Conservation (phyloP, 2,797 vertebrate genomes). For the Tadarida brasiliensis region DNA sequence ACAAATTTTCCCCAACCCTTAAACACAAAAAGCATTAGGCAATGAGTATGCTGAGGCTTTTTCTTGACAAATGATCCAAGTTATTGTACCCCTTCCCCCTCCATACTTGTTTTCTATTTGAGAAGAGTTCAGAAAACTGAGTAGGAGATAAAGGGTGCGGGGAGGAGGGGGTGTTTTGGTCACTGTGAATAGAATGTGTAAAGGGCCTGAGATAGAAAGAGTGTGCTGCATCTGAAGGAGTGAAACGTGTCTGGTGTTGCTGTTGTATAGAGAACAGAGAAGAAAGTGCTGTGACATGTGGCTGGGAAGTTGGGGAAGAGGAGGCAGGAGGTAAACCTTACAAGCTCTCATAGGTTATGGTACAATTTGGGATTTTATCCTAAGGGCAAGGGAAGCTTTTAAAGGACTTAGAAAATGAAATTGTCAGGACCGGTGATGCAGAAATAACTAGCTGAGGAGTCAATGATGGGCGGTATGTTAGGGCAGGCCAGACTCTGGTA, state of each 20-base stretch:
- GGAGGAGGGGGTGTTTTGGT: not conserved
- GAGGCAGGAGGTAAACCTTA: not conserved
- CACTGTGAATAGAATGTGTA: not conserved
- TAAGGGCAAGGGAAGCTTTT: not conserved
- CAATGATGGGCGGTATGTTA: not conserved
- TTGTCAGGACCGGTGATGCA: not conserved
- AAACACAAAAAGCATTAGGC: constrained; percentile 6
- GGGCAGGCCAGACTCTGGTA: not conserved
- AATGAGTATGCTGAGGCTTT: not conserved
- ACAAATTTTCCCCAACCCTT: constrained; percentile 34
- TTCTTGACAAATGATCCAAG: not conserved
- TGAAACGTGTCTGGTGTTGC: not conserved
- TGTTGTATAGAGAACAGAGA: not conserved
- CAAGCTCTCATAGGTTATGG: not conserved
- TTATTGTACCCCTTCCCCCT: not conserved
- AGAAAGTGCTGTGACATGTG: not conserved
- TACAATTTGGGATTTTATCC: not conserved
- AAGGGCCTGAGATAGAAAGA: constrained; percentile 10
- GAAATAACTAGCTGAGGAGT: not conserved
- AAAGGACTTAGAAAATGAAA: constrained; percentile 14
- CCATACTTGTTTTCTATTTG: not conserved
- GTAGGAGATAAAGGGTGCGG: not conserved
- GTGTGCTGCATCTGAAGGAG: not conserved
- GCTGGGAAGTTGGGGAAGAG: too few relatives aligned
- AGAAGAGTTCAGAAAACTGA: constrained; percentile 5